phyloP scores from a whole-genome alignment of 2,113 vertebrate species.

The Chascanopsetta lugubris region DNA sequence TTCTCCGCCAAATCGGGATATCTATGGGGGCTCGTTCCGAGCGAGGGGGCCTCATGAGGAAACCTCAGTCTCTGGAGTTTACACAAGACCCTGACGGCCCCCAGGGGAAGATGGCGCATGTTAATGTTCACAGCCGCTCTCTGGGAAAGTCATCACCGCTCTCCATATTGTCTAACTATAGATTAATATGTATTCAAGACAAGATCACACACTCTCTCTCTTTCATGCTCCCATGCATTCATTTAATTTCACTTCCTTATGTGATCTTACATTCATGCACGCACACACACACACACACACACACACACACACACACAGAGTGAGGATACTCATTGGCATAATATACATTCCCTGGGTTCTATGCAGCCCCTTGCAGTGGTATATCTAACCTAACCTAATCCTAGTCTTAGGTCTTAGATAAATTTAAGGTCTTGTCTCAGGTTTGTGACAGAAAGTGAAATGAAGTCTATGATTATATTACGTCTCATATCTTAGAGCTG shows the following conservation, averaged over 20 bases:
- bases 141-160: neutral
- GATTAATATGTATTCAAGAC: conserved; percentile 24
- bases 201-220: conserved; percentile 4
- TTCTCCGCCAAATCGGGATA: conserved; percentile 15
- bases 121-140: conserved; percentile 4
- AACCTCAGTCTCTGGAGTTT: too few relatives aligned
- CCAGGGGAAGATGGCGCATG: neutral
- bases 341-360: too few relatives aligned
- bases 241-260: neutral
- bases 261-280: neutral
- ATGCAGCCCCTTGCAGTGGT: too few relatives aligned
- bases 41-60: neutral
- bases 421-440: too few relatives aligned
- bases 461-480: too few relatives aligned
- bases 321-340: too few relatives aligned
- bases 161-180: neutral
- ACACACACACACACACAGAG: too few relatives aligned
- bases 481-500: too few relatives aligned
- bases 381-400: too few relatives aligned
- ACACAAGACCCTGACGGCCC: conserved; percentile 9
- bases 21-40: conserved; percentile 17
- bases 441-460: too few relatives aligned
- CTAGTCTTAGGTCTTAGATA: too few relatives aligned
- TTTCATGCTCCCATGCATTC: neutral
- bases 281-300: conserved; percentile 1